Base-by-base conservation (phyloP, 2,888 invertebrate species). In the Epirrhoe tristata region DNA sequence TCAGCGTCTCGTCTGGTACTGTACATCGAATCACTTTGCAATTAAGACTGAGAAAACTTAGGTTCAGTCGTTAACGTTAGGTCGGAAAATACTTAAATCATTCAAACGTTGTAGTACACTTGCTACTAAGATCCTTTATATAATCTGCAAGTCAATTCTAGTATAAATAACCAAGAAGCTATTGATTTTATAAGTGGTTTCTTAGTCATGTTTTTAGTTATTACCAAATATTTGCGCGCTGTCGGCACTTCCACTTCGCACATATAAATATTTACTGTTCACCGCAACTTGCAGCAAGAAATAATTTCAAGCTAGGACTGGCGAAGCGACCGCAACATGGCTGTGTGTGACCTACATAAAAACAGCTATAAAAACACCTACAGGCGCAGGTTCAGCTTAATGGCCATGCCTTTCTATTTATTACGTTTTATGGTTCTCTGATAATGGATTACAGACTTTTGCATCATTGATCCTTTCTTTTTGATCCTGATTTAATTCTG, bases 321-420 rank as follows among this genome's bases (percentile, higher is more conserved):
- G 59, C 62, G 65, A 63, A 71, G 71, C 71, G 75, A 78, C 74
- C 66, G 73, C 74, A 73, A 69, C 74, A 70, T 77, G 77, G 76
- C 70, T 70, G 71, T 79, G 77, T 71, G 72, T 80, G 77, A 78
- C 81, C 81, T 74, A 81, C 81, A 77, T 79, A 73, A 74, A 77
- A 80, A 72, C 75, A 51, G 59, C 71, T 54, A 74, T 73, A 71
- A 76, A 71, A 74, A 71, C 74, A 74, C 76, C 77, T 73, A 76
- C 80, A 62, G 74, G 66, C 74, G 68, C 75, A 72, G 71, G 72
- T 71, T 67, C 55, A 70, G 66, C 72, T 74, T 77, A 72, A 78
- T 75, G 65, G 70, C 67, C 58, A 71, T 71, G 75, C 70, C 74
- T 78, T 75, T 77, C 78, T 73, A 72, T 76, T 70, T 72, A 74